These are phyloP conservation scores for Drosophila nigrodunni DNA, from an alignment of 1,140 invertebrate species.

Conservation along the genomic window DNA sequence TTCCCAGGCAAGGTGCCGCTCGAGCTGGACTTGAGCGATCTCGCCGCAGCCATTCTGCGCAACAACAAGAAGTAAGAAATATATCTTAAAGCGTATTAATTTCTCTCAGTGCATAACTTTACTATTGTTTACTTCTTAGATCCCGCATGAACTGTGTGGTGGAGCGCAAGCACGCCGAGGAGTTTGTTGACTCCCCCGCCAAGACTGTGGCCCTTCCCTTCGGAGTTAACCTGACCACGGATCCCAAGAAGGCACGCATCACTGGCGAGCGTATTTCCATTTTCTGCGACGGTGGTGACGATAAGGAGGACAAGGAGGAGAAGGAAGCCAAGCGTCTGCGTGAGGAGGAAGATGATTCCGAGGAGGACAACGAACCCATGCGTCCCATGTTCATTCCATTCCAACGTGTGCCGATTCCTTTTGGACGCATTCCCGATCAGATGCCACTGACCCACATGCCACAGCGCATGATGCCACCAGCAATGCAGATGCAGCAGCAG, in stretches of 20 bases:
- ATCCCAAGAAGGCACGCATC: constrained; percentile 89
- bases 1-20: constrained; percentile 91
- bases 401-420: constrained; percentile 83
- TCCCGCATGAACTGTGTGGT: constrained; percentile 95
- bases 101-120: too few species aligned
- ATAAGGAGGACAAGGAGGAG: constrained; percentile 56
- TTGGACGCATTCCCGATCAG: constrained; percentile 81
- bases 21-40: constrained; percentile 91
- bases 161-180: constrained; percentile 92
- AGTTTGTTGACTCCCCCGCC: constrained; percentile 91
- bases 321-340: constrained; percentile 68
- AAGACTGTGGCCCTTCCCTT: constrained; percentile 88
- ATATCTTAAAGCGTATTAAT: not conserved
- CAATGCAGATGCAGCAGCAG: constrained; percentile 36
- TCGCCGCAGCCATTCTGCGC: constrained; percentile 90
- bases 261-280: constrained; percentile 94
- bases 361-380: constrained; percentile 75
- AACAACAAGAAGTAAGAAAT: constrained; percentile 89
- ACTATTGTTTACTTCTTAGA: constrained; percentile 58
- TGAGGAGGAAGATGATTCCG: constrained; percentile 74
- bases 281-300: constrained; percentile 91
- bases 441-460: constrained; percentile 84
- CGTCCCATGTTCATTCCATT: constrained; percentile 83
- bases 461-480: constrained; percentile 82
- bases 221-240: constrained; percentile 89